These are phyloP conservation scores for Hoplostethus atlanticus DNA, from an alignment of 2,797 vertebrate species.

Conservation along the genomic window DNA sequence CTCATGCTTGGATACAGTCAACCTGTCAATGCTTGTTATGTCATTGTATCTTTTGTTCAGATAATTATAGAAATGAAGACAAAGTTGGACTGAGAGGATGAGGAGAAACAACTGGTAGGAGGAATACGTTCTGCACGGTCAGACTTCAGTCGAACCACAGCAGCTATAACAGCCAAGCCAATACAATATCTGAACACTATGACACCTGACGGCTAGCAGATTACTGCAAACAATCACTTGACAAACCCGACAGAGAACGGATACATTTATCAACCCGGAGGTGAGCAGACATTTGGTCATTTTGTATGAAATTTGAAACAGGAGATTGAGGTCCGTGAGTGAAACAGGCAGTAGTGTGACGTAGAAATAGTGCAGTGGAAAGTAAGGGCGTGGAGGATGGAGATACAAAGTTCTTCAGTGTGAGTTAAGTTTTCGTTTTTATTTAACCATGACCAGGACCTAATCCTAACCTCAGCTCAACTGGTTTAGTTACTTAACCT, in stretches of 20 bases:
- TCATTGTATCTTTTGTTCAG: slow-evolving; percentile 65
- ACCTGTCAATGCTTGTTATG: slow-evolving; percentile 51
- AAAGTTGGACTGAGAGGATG: slow-evolving; percentile 48
- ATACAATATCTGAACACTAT: not conserved
- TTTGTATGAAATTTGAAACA: not conserved
- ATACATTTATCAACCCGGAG: not conserved
- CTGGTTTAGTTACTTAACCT: too few species aligned
- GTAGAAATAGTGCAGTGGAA: too few species aligned
- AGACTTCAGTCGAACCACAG: slow-evolving; percentile 17
- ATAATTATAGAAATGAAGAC: slow-evolving; percentile 70
- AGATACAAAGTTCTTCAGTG: too few species aligned
- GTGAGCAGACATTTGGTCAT: too few species aligned
- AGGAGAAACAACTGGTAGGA: slow-evolving; percentile 11
- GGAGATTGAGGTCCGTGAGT: too few species aligned
- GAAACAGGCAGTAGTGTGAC: too few species aligned
- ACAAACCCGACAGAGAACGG: not conserved
- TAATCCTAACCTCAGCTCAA: too few species aligned
- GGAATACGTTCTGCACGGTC: slow-evolving; percentile 7
- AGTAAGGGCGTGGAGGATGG: too few species aligned
- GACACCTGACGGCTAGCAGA: not conserved
- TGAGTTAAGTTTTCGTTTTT: too few species aligned
- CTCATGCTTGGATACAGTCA: slow-evolving; percentile 57
- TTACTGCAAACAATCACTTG: not conserved
- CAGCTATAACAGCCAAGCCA: slow-evolving; percentile 20
- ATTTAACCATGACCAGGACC: too few species aligned